Evolutionary conservation across 1,140 invertebrate genomes (phyloP).

Genomic region (Megathymus violae): DNA sequence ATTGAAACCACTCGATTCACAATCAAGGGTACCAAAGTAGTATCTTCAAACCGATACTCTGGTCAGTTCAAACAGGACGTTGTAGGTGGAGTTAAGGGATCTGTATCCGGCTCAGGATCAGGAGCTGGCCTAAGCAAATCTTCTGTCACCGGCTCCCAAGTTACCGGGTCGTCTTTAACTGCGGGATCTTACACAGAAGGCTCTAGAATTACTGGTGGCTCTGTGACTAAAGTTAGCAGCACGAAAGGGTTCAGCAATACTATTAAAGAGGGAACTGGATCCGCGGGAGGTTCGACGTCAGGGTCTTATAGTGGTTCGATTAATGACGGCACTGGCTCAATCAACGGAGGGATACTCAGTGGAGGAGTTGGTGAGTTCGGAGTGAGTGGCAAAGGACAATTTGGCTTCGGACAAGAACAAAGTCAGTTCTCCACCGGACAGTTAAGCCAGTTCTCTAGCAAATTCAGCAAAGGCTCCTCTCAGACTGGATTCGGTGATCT

Average conservation of each 20-base stretch:
- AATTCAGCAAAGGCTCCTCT: conserved; percentile 35
- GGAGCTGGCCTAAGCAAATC: conserved; percentile 2
- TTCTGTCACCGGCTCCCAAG: conserved; percentile 12
- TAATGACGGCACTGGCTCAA: not conserved
- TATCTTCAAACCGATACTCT: conserved; percentile 31
- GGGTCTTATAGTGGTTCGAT: not conserved
- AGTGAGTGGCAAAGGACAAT: conserved; percentile 35
- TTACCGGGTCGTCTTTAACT: not conserved
- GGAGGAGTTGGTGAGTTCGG: conserved; percentile 20
- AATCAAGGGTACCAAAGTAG: conserved; percentile 42
- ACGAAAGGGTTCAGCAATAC: not conserved
- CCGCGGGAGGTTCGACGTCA: not conserved
- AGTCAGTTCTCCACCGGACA: conserved; percentile 35
- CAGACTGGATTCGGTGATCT: conserved; percentile 22
- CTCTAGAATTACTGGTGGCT: not conserved
- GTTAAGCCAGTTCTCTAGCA: conserved; percentile 41
- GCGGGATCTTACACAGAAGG: conserved; percentile 1
- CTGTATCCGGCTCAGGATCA: not conserved
- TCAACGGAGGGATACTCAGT: not conserved
- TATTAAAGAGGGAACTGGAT: not conserved
- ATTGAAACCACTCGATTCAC: conserved; percentile 67
- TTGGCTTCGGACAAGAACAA: conserved; percentile 34
- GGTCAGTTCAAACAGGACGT: conserved; percentile 36
- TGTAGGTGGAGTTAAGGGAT: conserved; percentile 38
- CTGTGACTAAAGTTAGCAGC: not conserved